Evolutionary conservation across 2,888 invertebrate genomes (phyloP).

Genomic region (Sinelater perroti): DNA sequence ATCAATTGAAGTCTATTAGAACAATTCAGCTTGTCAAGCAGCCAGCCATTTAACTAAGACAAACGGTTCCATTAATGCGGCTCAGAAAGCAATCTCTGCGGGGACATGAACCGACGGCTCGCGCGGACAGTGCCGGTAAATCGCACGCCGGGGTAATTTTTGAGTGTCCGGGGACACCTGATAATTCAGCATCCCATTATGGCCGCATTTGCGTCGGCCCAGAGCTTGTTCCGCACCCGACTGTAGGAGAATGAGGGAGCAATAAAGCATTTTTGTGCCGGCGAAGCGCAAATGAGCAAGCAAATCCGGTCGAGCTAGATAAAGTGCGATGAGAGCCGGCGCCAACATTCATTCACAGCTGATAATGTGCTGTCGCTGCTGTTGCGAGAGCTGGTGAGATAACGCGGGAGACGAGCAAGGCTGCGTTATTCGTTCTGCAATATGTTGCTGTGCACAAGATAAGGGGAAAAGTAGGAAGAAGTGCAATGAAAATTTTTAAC

Average conservation of each 20-base stretch:
- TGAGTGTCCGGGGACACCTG: not conserved
- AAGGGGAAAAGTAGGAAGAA: no score
- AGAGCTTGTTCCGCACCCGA: not conserved
- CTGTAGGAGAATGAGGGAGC: conserved; percentile 1
- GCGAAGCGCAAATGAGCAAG: conserved; percentile 3
- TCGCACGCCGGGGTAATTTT: not conserved
- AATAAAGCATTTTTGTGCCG: conserved; percentile 2
- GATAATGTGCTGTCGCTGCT: not conserved
- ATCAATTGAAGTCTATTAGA: conserved; percentile 32
- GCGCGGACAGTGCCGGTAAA: not conserved
- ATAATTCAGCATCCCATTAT: conserved; percentile 1
- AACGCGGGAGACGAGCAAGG: no score
- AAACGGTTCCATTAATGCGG: conserved; percentile 26
- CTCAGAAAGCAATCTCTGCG: conserved; percentile 4
- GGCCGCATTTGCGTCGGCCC: conserved; percentile 7
- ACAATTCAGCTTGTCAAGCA: conserved; percentile 31
- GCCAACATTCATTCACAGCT: not conserved
- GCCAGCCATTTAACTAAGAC: conserved; percentile 27
- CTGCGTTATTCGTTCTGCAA: no score
- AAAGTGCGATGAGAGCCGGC: not conserved
- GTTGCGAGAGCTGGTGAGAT: not conserved
- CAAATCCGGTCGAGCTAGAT: conserved; percentile 1
- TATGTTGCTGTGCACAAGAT: no score
- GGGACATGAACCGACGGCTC: not conserved
- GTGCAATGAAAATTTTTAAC: no score